Conservation (phyloP, 23 tunicate species). For the Styela plicata region DNA sequence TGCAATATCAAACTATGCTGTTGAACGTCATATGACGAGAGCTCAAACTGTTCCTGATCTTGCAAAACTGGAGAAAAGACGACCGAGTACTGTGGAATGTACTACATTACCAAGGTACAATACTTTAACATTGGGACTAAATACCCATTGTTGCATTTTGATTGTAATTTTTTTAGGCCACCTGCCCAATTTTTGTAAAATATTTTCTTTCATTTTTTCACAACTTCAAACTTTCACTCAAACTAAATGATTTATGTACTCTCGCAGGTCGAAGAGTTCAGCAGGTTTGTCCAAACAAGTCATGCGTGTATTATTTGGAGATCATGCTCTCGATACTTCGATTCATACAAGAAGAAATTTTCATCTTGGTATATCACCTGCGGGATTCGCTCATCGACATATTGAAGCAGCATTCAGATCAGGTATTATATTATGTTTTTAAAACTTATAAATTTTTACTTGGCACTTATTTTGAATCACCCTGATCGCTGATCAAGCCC, state of each 20-base stretch:
- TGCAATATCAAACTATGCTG: neutral
- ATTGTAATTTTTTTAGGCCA: no score
- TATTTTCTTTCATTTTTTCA: no score
- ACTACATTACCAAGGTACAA: conserved; percentile 37
- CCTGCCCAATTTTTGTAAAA: no score
- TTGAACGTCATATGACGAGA: conserved; percentile 35
- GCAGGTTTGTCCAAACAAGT: conserved; percentile 44
- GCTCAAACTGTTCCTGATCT: conserved; percentile 79
- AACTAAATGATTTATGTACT: neutral
- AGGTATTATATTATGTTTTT: no score
- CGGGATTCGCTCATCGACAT: neutral
- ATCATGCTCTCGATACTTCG: neutral
- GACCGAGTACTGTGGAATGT: neutral
- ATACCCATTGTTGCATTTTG: no score
- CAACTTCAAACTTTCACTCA: no score
- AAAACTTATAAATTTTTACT: no score
- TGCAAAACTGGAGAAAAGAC: conserved; percentile 34
- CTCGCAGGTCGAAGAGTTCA: conserved; percentile 41
- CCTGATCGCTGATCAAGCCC: no score
- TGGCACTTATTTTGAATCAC: no score
- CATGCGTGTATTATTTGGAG: conserved; percentile 40
- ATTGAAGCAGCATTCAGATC: conserved; percentile 5
- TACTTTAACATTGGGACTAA: no score
- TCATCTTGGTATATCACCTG: neutral
- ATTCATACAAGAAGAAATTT: neutral